Evolutionary conservation across 2,888 invertebrate species (phyloP).

Genomic region (Trileptium ribeirensis): DNA sequence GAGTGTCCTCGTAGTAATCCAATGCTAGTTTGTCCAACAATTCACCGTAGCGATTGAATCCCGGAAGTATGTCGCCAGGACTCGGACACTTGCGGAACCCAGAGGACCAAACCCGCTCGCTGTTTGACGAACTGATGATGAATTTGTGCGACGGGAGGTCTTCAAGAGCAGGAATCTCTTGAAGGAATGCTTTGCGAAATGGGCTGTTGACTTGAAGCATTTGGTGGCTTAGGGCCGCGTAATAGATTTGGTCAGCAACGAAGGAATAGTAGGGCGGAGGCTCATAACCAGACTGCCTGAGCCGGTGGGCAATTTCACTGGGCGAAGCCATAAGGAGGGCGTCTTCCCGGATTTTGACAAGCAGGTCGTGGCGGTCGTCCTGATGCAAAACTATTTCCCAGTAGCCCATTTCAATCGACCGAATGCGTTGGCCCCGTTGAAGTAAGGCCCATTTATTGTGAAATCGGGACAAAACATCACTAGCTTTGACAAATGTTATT

Average conservation of each 20-base stretch:
- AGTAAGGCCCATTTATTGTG: too few species aligned
- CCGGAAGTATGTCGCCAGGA: not conserved
- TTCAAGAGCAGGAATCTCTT: not conserved
- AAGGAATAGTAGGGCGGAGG: not conserved
- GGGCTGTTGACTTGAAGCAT: slow-evolving; percentile 4
- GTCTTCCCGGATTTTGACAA: not conserved
- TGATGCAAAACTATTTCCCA: not conserved
- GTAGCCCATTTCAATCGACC: not conserved
- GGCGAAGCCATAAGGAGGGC: not conserved
- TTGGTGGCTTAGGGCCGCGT: not conserved
- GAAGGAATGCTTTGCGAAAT: not conserved
- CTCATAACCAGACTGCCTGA: not conserved
- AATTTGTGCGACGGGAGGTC: not conserved
- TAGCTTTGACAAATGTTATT: too few species aligned
- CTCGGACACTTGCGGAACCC: not conserved
- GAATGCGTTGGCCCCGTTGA: too few species aligned
- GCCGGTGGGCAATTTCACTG: not conserved
- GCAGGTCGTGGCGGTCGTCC: not conserved
- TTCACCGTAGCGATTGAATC: not conserved
- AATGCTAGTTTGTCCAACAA: not conserved
- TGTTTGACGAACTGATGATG: not conserved
- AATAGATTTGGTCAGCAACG: not conserved
- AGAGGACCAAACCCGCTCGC: not conserved
- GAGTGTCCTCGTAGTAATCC: not conserved
- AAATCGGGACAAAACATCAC: too few species aligned